Percentiles rank a stretch among this genome's conserved stretches.
Conservation (phyloP, 1,140 invertebrate genomes). For the Eumaeus atala region DNA sequence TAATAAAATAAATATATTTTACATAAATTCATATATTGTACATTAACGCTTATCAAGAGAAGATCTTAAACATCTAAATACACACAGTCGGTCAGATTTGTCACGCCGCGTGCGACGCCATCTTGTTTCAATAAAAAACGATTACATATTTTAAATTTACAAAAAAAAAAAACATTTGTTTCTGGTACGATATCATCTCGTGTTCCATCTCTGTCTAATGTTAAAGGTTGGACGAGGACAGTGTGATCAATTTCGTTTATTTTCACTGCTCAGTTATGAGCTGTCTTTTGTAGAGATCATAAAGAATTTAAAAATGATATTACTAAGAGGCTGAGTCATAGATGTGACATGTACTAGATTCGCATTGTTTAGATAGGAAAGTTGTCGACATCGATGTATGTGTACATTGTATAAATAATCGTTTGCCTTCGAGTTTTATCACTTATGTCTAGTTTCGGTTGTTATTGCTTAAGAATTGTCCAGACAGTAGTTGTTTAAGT, state of each 20-base stretch:
- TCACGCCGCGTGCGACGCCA: conserved; percentile 45
- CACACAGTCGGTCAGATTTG: conserved; percentile 43
- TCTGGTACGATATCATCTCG: conserved; percentile 32
- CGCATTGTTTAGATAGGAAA: conserved; percentile 5
- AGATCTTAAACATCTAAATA: conserved; percentile 47
- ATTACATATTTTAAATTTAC: conserved; percentile 35
- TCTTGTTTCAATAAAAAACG: conserved; percentile 42
- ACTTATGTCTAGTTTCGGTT: too few relatives aligned
- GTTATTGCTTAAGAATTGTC: too few relatives aligned
- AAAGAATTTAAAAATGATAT: conserved; percentile 55
- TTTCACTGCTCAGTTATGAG: conserved; percentile 8
- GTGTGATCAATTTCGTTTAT: conserved; percentile 31
- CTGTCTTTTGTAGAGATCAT: conserved; percentile 27
- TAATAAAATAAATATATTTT: conserved; percentile 12
- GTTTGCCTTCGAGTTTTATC: too few relatives aligned
- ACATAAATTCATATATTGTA: conserved; percentile 15
- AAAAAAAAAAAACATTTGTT: conserved; percentile 50
- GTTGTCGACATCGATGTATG: not conserved
- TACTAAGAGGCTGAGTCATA: conserved; percentile 26
- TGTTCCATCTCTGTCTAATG: conserved; percentile 23
- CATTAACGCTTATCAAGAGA: conserved; percentile 22
- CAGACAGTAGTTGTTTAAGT: too few relatives aligned
- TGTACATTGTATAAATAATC: too few relatives aligned
- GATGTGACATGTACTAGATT: conserved; percentile 14
- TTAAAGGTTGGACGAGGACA: conserved; percentile 25